Evolutionary conservation across 2,888 invertebrate species (phyloP).

Genomic region (Sarcophaga rosellei): DNA sequence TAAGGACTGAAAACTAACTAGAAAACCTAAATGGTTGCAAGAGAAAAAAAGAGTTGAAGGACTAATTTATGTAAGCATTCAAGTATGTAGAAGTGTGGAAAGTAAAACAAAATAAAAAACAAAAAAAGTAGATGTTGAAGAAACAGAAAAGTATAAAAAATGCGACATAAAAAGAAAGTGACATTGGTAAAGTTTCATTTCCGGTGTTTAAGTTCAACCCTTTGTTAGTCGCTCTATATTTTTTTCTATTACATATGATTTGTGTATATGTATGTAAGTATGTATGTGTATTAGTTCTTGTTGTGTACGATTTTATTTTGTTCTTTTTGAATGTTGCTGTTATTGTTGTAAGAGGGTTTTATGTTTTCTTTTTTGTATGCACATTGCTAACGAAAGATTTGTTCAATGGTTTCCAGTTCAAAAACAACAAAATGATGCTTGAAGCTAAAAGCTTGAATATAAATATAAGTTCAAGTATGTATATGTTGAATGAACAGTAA

Average conservation of each 20-base stretch:
- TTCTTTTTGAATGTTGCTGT: conserved; percentile 39
- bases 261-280: too few relatives aligned
- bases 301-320: conserved; percentile 41
- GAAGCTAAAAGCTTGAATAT: conserved; percentile 54
- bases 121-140: not conserved
- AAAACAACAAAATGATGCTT: conserved; percentile 62
- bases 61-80: conserved; percentile 15
- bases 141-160: not conserved
- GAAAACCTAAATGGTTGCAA: conserved; percentile 10
- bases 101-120: conserved; percentile 30
- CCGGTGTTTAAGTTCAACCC: conserved; percentile 60
- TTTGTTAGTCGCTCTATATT: conserved; percentile 14
- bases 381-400: conserved; percentile 59
- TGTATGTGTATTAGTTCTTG: conserved; percentile 10
- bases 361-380: not conserved
- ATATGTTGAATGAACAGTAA: not conserved
- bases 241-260: not conserved
- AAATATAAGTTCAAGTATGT: conserved; percentile 62
- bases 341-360: conserved; percentile 2
- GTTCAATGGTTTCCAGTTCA: conserved; percentile 63
- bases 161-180: conserved; percentile 33
- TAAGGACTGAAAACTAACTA: conserved; percentile 50
- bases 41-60: not conserved
- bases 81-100: conserved; percentile 39
- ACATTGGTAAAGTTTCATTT: conserved; percentile 67